Evolutionary conservation across 2,888 invertebrate species (phyloP).

Genomic region (Trachelus iudaicus): DNA sequence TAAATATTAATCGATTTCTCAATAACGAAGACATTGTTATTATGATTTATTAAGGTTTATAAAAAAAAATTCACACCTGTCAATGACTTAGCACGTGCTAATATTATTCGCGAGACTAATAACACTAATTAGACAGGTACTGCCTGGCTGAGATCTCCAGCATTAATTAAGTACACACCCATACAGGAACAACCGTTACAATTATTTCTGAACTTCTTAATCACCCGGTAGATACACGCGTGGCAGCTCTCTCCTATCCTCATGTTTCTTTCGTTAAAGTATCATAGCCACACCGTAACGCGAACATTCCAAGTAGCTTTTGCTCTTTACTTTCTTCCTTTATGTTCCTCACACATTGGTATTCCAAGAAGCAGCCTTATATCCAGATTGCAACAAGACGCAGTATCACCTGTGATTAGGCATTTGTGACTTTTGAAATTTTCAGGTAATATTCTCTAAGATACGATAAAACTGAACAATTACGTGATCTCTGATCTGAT

Average conservation of each 20-base stretch:
- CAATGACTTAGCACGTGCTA: not conserved
- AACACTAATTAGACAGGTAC: not conserved
- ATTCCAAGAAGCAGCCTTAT: not conserved
- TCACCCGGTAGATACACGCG: conserved; percentile 2
- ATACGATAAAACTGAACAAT: not conserved
- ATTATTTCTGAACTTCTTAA: conserved; percentile 2
- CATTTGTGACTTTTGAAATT: not conserved
- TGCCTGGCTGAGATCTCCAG: not conserved
- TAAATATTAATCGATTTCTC: no score
- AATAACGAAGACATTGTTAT: not conserved
- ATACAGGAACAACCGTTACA: not conserved
- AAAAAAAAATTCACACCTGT: not conserved
- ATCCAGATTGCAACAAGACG: not conserved
- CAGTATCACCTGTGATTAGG: not conserved
- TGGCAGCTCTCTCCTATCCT: not conserved
- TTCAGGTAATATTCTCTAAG: no score
- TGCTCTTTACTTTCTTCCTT: not conserved
- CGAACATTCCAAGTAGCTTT: not conserved
- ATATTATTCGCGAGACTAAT: not conserved
- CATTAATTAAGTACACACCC: conserved; percentile 6
- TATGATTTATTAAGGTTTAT: not conserved
- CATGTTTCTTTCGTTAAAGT: not conserved
- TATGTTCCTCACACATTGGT: not conserved
- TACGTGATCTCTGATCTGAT: not conserved
- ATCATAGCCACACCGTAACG: not conserved